These are phyloP conservation scores for Labeo rohita DNA, from an alignment of 2,113 vertebrate species.

Conservation along the genomic window DNA sequence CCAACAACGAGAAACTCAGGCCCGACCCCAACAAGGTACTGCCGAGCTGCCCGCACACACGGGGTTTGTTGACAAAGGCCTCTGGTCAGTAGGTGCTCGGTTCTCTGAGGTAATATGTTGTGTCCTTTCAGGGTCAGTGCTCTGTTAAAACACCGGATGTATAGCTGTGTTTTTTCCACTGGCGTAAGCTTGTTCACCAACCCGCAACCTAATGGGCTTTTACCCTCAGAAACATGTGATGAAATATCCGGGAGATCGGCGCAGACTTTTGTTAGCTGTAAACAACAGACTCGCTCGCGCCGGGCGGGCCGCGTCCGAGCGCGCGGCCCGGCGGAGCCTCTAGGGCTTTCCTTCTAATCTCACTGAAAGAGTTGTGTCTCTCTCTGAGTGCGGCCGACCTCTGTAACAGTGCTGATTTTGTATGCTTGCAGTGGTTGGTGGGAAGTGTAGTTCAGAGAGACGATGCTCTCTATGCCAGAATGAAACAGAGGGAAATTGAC, in stretches of 20 bases:
- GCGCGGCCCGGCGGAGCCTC: constrained; percentile 63
- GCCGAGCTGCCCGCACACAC: neutral
- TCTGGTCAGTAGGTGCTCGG: constrained; percentile 46
- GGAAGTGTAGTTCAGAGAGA: constrained; percentile 88
- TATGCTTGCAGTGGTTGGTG: constrained; percentile 88
- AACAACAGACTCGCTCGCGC: constrained; percentile 52
- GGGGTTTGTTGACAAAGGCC: constrained; percentile 34
- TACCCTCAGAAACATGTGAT: constrained; percentile 41
- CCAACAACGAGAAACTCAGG: constrained; percentile 95
- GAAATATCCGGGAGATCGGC: constrained; percentile 44
- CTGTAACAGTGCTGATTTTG: constrained; percentile 85
- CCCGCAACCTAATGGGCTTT: constrained; percentile 56
- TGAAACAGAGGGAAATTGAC: constrained; percentile 89
- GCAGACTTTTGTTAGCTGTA: constrained; percentile 61
- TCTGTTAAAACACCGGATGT: constrained; percentile 43
- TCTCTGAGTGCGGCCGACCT: constrained; percentile 77
- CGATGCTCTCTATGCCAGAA: constrained; percentile 87
- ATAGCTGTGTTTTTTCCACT: constrained; percentile 59
- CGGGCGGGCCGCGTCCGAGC: constrained; percentile 56
- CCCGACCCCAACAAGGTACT: constrained; percentile 95
- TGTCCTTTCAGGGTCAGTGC: constrained; percentile 71
- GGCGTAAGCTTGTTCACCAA: constrained; percentile 67
- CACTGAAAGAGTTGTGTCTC: constrained; percentile 71
- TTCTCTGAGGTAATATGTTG: constrained; percentile 60
- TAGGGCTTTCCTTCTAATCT: constrained; percentile 67